Percentiles rank a stretch among this genome's conserved stretches.
Evolutionary conservation across 2,113 vertebrate species (phyloP).

Genomic region (Prionailurus bengalensis): DNA sequence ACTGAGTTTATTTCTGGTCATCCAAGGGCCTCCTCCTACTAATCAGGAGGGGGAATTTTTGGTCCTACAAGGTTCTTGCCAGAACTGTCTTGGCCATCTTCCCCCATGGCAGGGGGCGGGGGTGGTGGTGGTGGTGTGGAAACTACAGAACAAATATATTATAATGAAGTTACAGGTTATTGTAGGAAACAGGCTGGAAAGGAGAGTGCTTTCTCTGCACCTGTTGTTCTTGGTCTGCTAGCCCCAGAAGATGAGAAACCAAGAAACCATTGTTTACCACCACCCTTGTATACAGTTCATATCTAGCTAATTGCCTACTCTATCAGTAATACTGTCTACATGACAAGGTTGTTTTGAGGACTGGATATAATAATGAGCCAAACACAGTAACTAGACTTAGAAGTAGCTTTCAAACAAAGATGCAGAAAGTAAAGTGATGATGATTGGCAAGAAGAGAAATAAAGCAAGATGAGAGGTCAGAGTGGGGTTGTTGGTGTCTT

Average conservation of each 20-base stretch:
- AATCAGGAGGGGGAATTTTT: background rate
- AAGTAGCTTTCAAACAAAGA: background rate
- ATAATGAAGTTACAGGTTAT: background rate
- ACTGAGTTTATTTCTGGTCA: background rate
- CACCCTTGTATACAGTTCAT: background rate
- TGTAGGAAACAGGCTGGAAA: background rate
- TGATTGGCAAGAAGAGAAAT: background rate
- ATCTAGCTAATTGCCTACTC: background rate
- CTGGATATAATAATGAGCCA: background rate
- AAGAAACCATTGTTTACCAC: background rate
- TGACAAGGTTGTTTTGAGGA: background rate
- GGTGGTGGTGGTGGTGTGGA: background rate
- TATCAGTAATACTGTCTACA: background rate
- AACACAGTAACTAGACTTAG: background rate
- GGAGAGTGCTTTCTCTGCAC: background rate
- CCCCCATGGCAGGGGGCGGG: background rate
- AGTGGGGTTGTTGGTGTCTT: background rate
- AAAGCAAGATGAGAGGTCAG: background rate
- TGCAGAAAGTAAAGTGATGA: background rate
- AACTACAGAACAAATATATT: background rate
- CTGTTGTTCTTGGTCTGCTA: background rate
- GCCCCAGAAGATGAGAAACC: background rate
- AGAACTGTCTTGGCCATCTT: background rate
- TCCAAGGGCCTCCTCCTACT: background rate
- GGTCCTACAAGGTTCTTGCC: background rate